Evolutionary conservation across 2,113 vertebrate genomes (phyloP), one percentile per base, ranked within the genome.

Genomic region (Ochotona curzoniae): DNA sequence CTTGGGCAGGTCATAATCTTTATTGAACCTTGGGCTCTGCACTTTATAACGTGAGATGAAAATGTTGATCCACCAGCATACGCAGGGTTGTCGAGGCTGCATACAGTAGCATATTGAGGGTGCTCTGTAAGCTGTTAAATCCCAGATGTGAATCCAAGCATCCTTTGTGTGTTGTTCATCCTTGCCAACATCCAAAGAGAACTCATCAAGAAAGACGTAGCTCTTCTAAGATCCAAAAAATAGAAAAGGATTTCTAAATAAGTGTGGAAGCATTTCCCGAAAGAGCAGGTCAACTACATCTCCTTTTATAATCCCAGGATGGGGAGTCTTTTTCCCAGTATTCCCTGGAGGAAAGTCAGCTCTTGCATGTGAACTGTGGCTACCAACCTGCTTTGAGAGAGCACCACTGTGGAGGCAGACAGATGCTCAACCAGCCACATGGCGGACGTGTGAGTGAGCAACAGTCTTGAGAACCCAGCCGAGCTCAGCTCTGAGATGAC

Each of bases 361-460:
- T 20, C 17, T 8, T 10, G 0, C 1, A 7, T n/a, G 28, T 69
- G 54, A 57, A n/a, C 14, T 35, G 2, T 0, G 9, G 30, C 35
- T 23, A 2, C 21, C 25, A 7, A 9, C 25, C 11, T 23, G 15
- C 4, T 20, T 20, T 74, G 61, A 88, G 49, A 32, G 80, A 82
- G n/a, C 80, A 71, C 3, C 14, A 60, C 21, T 1, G 1, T 30
- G 47, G 28, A 86, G 57, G n/a, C 15, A 90, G 57, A 82, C 26
- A n/a, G 38, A 38, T 25, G 6, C 28, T 9, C 14, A 21, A 35
- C 49, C 47, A 30, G 69, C 54, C n/a, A 49, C 61, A 13, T 23
- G 32, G 35, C 71, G 25, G 64, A 18, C 13, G 0, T 11, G 23
- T 11, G 26, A 79, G 18, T 18, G 13, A 78, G n/a, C 49, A 79